Percentiles rank a stretch among this genome's conserved stretches.
phyloP scores from a whole-genome alignment of 2,888 invertebrate genomes.

The Phytoseiulus persimilis region DNA sequence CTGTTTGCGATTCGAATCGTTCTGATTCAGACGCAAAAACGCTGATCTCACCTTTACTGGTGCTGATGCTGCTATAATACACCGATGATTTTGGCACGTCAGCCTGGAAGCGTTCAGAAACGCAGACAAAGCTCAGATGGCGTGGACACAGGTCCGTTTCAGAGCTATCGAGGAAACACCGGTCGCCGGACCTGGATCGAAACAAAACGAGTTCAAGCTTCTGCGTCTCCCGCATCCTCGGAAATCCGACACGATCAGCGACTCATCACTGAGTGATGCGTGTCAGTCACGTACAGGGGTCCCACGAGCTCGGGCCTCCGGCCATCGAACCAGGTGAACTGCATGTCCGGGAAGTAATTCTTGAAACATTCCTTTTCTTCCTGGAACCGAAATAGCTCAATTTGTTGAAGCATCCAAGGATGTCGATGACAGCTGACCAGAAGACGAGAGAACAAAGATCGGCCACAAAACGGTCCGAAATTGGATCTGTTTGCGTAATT shows the following conservation, averaged over 20 bases:
- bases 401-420: neutral
- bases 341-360: conserved; percentile 17
- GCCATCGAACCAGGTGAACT: conserved; percentile 18
- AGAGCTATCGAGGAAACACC: conserved; percentile 7
- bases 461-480: neutral
- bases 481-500: neutral
- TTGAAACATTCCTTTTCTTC: conserved; percentile 24
- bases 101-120: neutral
- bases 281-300: neutral
- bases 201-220: neutral
- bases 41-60: neutral
- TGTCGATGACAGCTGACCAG: neutral
- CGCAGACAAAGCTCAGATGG: neutral
- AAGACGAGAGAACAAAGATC: neutral
- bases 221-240: neutral
- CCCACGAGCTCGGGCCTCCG: conserved; percentile 24
- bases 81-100: neutral
- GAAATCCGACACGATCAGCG: neutral
- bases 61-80: neutral
- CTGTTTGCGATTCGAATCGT: neutral
- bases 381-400: neutral
- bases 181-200: neutral
- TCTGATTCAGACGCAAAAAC: too few species aligned
- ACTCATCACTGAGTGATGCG: neutral
- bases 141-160: neutral